phyloP scores from a whole-genome alignment of 2,113 vertebrate species.

The Solea solea region DNA sequence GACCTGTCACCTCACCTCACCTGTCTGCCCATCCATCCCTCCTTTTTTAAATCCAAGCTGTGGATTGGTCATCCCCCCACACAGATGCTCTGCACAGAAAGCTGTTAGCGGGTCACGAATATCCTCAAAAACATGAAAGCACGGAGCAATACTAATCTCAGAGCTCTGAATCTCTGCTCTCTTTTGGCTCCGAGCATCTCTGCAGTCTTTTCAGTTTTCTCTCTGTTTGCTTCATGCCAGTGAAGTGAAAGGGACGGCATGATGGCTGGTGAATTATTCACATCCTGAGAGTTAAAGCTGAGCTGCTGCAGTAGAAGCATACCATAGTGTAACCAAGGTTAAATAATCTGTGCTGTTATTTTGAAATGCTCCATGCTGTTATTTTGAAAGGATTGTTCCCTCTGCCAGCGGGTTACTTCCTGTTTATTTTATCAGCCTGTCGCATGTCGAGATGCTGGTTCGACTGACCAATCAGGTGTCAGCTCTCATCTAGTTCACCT shows the following conservation, averaged over 20 bases:
- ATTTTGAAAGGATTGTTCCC: no score
- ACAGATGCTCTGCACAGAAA: slow-evolving; percentile 38
- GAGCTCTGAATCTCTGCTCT: slow-evolving; percentile 29
- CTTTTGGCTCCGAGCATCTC: slow-evolving; percentile 11
- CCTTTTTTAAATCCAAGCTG: not conserved
- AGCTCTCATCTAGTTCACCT: no score
- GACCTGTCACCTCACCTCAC: not conserved
- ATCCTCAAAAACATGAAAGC: slow-evolving; percentile 36
- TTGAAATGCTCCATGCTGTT: no score
- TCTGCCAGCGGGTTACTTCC: no score
- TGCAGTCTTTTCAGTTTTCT: slow-evolving; percentile 27
- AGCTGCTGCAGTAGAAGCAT: slow-evolving; percentile 20
- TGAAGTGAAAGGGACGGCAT: slow-evolving; percentile 46
- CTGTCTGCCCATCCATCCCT: not conserved
- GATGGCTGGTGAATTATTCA: slow-evolving; percentile 69
- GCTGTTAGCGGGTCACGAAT: slow-evolving; percentile 3
- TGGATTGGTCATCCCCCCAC: slow-evolving; percentile 15
- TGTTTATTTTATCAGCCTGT: no score
- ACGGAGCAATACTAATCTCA: slow-evolving; percentile 32
- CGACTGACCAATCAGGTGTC: no score
- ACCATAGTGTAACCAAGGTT: no score
- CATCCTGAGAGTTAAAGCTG: slow-evolving; percentile 32
- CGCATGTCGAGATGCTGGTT: no score
- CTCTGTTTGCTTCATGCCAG: slow-evolving; percentile 30
- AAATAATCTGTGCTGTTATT: no score